Evolutionary conservation across 2,113 vertebrate species (phyloP), one percentile per base, ranked within the genome.

Genomic region (Urocynchramus pylzowi): DNA sequence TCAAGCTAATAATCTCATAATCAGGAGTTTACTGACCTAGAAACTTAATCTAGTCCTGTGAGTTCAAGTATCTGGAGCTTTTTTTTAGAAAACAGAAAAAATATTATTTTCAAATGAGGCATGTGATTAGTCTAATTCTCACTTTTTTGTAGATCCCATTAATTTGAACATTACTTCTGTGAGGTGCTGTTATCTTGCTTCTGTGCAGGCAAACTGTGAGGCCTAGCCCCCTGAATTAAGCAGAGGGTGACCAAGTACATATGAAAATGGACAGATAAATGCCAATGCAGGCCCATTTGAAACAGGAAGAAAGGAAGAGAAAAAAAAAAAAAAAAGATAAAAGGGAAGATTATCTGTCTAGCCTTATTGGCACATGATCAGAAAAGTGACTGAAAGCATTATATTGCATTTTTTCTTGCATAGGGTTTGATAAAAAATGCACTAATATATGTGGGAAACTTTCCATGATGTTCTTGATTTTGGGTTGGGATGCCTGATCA

Each of bases 1-100:
- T 74, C 47, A 80, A 84, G 57, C 19, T 74, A 73, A 89, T 77
- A 1, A 26, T 70, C 64, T 89, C 69, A 49, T 71, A 59, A 78
- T 71, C 67, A 47, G 70, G 65, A 68, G 35, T 53, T 44, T 65
- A 57, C 71, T 81, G 54, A 92, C 37, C 69, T 93, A 76, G 85
- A 95, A 87, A 95, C 33, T 35, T 61, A n/a, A 53, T 37, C 50
- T 60, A 61, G 65, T 65, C 65, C 67, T 80, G 21, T 74, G 44
- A 63, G 37, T 68, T 78, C 64, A 71, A 94, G 28, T 63, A 23
- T 23, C 33, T 67, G n/a, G 15, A 44, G 17, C 31, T 26, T 68
- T 71, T 65, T 89, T 70, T 49, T 6, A 63, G 41, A 69, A 91
- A 81, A 41, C 0, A 81, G 27, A 61, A 54, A 79, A 60, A 54